Evolutionary conservation across 2,797 vertebrate genomes (phyloP).

Genomic region (Bradypodion pumilum): DNA sequence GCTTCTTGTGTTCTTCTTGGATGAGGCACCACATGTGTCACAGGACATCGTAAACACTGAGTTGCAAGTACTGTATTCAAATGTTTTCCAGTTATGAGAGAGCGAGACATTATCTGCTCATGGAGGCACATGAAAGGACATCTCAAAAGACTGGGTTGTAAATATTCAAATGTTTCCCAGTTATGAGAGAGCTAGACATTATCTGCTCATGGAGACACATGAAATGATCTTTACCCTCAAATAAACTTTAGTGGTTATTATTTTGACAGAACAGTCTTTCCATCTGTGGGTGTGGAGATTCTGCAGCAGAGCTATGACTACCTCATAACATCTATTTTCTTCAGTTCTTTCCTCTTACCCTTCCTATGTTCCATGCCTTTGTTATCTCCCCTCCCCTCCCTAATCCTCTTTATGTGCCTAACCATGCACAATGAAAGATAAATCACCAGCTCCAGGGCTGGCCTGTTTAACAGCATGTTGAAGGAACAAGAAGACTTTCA

Average conservation of each 20-base stretch:
- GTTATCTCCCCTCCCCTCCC: no score
- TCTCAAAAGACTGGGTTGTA: background rate
- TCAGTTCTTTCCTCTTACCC: background rate
- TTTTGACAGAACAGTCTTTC: background rate
- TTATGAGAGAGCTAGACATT: background rate
- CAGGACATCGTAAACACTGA: background rate
- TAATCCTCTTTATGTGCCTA: background rate
- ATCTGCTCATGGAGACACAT: background rate
- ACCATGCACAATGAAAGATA: background rate
- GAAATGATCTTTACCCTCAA: background rate
- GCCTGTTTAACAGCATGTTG: background rate
- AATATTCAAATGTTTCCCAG: background rate
- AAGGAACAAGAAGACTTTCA: background rate
- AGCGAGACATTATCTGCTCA: background rate
- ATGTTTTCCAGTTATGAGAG: background rate
- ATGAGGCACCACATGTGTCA: background rate
- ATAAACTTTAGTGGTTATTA: background rate
- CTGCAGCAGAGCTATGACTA: background rate
- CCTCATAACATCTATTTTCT: background rate
- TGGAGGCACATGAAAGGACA: background rate
- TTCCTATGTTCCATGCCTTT: background rate
- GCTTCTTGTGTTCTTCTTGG: background rate
- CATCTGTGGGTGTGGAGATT: background rate
- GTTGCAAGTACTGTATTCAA: background rate
- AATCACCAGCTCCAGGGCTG: background rate